Percentiles rank a stretch among this genome's conserved stretches.
Conservation (phyloP, 2,888 invertebrate species). For the Amblyjoppa proteus region DNA sequence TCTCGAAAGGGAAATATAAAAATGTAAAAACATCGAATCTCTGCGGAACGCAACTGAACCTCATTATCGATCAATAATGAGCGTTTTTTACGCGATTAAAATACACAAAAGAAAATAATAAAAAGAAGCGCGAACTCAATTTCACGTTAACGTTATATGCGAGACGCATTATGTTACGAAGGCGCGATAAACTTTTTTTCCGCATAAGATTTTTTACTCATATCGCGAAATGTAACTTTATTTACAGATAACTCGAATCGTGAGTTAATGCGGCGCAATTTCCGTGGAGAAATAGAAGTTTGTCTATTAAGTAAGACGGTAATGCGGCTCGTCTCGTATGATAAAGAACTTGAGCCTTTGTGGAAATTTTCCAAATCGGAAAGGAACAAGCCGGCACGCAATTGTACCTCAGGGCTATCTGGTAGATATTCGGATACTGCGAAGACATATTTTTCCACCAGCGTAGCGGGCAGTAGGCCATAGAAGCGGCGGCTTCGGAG, state of each 20-base stretch:
- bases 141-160: too few relatives aligned
- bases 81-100: too few relatives aligned
- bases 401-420: slow-evolving; percentile 83
- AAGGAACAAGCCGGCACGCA: slow-evolving; percentile 85
- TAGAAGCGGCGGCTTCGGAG: slow-evolving; percentile 84
- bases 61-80: too few relatives aligned
- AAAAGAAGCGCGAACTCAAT: too few relatives aligned
- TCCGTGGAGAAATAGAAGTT: slow-evolving; percentile 83
- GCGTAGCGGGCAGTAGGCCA: slow-evolving; percentile 85
- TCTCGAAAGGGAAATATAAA: too few relatives aligned
- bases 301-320: slow-evolving; percentile 83
- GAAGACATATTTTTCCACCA: slow-evolving; percentile 84
- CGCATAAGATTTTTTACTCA: too few relatives aligned
- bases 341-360: slow-evolving; percentile 82
- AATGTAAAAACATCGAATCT: too few relatives aligned
- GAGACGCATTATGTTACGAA: too few relatives aligned
- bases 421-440: slow-evolving; percentile 84
- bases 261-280: slow-evolving; percentile 78
- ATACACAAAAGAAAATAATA: too few relatives aligned
- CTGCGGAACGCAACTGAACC: too few relatives aligned
- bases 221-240: too few relatives aligned
- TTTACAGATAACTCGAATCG: slow-evolving; percentile 16
- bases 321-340: slow-evolving; percentile 82
- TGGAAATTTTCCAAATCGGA: slow-evolving; percentile 83
- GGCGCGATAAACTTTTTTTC: too few relatives aligned